Evolutionary conservation across 2,888 invertebrate genomes (phyloP).

Genomic region (Macropis europaea): DNA sequence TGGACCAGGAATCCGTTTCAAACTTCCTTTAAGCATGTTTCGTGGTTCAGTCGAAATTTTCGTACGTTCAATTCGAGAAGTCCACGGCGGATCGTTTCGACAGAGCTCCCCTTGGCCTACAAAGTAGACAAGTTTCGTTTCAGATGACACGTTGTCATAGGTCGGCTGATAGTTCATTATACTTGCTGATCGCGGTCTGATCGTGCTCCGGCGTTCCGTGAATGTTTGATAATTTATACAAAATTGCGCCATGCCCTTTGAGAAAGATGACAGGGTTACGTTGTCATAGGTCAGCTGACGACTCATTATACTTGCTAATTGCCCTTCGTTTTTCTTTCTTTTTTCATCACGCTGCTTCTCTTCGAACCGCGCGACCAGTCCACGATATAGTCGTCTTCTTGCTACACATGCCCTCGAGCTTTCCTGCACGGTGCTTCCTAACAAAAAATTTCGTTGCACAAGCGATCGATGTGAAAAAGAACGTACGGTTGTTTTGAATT

Average conservation of each 20-base stretch:
- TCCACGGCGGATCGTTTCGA: neutral
- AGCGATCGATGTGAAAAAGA: neutral
- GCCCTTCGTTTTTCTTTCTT: neutral
- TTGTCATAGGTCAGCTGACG: constrained; percentile 52
- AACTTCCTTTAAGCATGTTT: too few species aligned
- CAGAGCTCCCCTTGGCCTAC: constrained; percentile 12
- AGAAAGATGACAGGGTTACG: constrained; percentile 30
- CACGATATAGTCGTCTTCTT: constrained; percentile 16
- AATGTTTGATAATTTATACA: constrained; percentile 25
- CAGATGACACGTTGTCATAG: constrained; percentile 45
- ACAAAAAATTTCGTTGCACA: constrained; percentile 11
- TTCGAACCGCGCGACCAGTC: neutral
- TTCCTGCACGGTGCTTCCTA: neutral
- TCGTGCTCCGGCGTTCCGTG: neutral
- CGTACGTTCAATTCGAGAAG: neutral
- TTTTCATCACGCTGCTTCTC: constrained; percentile 6
- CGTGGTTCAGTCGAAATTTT: too few species aligned
- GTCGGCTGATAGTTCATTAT: constrained; percentile 28
- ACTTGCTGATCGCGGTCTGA: constrained; percentile 34
- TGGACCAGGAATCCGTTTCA: too few species aligned
- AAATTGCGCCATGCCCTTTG: constrained; percentile 42
- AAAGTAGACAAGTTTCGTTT: constrained; percentile 20
- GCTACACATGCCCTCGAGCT: neutral
- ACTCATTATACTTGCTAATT: constrained; percentile 48
- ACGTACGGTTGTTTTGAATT: too few species aligned